These are phyloP conservation scores for Junco hyemalis DNA, from an alignment of 2,113 vertebrate genomes.

Conservation along the genomic window DNA sequence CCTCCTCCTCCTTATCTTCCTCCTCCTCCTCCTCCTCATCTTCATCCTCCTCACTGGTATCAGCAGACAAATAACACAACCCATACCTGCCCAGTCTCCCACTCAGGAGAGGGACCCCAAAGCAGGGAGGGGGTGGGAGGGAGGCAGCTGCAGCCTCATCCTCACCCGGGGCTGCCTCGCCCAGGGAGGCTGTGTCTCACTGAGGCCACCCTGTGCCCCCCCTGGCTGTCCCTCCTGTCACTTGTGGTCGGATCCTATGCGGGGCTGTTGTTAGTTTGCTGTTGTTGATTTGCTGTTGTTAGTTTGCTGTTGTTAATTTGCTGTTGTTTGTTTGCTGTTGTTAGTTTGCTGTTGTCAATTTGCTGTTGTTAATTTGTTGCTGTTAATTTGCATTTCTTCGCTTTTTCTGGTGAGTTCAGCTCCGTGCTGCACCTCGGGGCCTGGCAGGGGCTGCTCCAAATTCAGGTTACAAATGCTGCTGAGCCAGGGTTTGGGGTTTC, in stretches of 20 bases:
- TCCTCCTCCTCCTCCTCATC: background rate
- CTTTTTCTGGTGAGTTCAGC: background rate
- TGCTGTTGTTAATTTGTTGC: background rate
- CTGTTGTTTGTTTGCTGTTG: background rate
- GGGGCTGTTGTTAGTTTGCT: background rate
- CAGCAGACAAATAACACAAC: accelerated
- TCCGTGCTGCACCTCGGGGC: background rate
- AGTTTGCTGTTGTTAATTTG: background rate
- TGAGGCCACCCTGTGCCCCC: background rate
- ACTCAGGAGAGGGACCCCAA: background rate
- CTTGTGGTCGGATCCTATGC: accelerated
- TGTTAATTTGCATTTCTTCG: background rate
- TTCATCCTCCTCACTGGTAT: accelerated
- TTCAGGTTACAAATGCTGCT: background rate
- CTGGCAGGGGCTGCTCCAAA: background rate
- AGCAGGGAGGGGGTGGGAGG: background rate
- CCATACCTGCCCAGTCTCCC: background rate
- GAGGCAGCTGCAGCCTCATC: background rate
- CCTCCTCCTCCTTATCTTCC: background rate
- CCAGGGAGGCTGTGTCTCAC: background rate
- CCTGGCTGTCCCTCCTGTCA: background rate
- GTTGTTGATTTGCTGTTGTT: background rate
- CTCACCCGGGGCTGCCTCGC: background rate
- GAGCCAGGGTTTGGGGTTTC: background rate
- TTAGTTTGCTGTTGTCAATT: background rate